Evolutionary conservation across 2,888 invertebrate species (phyloP).

Genomic region (Plusia festucae): DNA sequence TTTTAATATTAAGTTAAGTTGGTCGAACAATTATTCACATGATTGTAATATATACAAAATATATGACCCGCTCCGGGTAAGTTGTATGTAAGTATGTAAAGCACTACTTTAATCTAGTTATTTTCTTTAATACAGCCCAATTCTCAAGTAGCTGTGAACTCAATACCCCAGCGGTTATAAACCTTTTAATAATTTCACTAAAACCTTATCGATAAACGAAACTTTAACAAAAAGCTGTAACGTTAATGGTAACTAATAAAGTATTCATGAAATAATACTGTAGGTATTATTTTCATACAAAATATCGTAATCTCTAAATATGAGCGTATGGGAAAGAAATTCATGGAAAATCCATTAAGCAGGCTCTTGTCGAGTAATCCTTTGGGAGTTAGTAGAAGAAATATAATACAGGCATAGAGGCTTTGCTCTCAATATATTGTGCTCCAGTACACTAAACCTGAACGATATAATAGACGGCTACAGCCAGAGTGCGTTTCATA

Average conservation of each 20-base stretch:
- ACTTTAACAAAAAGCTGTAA: background rate
- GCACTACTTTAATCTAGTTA: too few relatives aligned
- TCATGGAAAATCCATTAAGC: conserved; percentile 48
- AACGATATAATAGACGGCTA: conserved; percentile 14
- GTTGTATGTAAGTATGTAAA: background rate
- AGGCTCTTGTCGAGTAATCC: conserved; percentile 29
- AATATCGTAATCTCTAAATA: conserved; percentile 12
- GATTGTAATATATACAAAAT: background rate
- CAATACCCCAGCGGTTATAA: background rate
- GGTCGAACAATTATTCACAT: background rate
- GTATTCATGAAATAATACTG: conserved; percentile 12
- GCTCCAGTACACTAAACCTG: conserved; percentile 22
- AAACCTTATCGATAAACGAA: background rate
- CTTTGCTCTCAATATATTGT: conserved; percentile 32
- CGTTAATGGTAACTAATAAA: conserved; percentile 5
- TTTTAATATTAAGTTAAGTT: background rate
- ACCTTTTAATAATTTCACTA: background rate
- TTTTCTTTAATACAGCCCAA: background rate
- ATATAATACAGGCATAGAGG: conserved; percentile 31
- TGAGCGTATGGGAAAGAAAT: conserved; percentile 21
- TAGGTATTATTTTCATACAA: conserved; percentile 7
- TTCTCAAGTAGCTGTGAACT: background rate
- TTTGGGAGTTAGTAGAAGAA: conserved; percentile 35
- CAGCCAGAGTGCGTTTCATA: too few relatives aligned
- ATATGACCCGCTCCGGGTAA: background rate